Conservation (phyloP, 64 coral and sea anemone genomes). For the Porites lutea region DNA sequence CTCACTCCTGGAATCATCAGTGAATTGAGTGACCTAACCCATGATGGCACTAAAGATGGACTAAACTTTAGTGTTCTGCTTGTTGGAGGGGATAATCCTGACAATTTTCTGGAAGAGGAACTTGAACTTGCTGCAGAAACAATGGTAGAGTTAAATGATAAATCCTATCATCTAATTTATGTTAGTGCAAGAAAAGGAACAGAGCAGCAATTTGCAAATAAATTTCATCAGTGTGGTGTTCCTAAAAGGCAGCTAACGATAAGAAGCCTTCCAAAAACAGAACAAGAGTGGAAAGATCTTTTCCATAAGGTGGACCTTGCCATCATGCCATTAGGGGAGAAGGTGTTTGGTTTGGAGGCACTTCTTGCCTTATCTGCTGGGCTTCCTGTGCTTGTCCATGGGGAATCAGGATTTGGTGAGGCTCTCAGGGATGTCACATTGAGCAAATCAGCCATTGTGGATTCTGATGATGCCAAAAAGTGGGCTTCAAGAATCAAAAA, state of each 20-base stretch:
- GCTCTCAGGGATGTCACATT: neutral
- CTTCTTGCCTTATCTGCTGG: neutral
- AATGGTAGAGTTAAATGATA: neutral
- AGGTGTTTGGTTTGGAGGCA: neutral
- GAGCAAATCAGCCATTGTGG: neutral
- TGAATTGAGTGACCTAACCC: neutral
- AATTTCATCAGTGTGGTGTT: neutral
- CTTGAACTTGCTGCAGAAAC: neutral
- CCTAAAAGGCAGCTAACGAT: neutral
- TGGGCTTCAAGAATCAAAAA: neutral
- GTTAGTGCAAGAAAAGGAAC: neutral
- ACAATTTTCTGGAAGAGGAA: neutral
- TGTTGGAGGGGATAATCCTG: neutral
- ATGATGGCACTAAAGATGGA: neutral
- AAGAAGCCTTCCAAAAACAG: neutral
- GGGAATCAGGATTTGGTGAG: neutral
- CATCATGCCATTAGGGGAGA: neutral
- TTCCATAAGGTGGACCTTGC: too few relatives aligned
- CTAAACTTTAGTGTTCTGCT: neutral
- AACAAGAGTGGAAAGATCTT: neutral
- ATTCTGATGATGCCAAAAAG: neutral
- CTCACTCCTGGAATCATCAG: neutral
- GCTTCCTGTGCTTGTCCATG: neutral
- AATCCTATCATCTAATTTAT: neutral
- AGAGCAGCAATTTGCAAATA: neutral